Evolutionary conservation across 2,113 vertebrate genomes (phyloP).

Genomic region (Castor canadensis): DNA sequence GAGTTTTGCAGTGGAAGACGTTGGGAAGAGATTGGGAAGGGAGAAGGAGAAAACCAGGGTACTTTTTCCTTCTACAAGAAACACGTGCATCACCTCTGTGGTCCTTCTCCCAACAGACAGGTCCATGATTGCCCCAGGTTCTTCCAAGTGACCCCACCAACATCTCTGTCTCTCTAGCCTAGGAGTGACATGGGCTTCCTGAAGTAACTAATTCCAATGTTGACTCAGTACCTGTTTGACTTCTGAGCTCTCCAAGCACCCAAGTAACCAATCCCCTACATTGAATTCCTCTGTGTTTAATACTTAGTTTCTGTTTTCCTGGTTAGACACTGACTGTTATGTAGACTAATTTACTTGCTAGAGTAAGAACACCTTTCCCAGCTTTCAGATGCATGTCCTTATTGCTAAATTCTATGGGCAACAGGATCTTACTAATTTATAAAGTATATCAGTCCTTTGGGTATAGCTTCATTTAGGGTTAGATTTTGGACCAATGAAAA

Average conservation of each 20-base stretch:
- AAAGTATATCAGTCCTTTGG: neutral
- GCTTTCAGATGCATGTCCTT: neutral
- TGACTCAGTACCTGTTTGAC: neutral
- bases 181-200: neutral
- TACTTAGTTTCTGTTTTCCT: slow-evolving; percentile 30
- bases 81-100: neutral
- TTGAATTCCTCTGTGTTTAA: slow-evolving; percentile 18
- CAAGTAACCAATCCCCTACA: neutral
- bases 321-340: neutral
- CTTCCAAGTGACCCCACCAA: neutral
- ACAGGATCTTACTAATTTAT: neutral
- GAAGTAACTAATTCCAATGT: neutral
- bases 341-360: neutral
- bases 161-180: neutral
- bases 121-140: neutral
- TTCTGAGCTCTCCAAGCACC: neutral
- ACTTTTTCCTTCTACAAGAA: neutral
- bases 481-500: neutral
- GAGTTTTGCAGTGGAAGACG: neutral
- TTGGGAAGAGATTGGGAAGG: neutral
- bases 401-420: neutral
- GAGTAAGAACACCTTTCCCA: neutral
- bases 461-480: slow-evolving; percentile 6
- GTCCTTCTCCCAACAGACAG: neutral
- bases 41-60: neutral